Base-by-base conservation (phyloP, 2,797 vertebrate species). In the Sebastes baramenuke region DNA sequence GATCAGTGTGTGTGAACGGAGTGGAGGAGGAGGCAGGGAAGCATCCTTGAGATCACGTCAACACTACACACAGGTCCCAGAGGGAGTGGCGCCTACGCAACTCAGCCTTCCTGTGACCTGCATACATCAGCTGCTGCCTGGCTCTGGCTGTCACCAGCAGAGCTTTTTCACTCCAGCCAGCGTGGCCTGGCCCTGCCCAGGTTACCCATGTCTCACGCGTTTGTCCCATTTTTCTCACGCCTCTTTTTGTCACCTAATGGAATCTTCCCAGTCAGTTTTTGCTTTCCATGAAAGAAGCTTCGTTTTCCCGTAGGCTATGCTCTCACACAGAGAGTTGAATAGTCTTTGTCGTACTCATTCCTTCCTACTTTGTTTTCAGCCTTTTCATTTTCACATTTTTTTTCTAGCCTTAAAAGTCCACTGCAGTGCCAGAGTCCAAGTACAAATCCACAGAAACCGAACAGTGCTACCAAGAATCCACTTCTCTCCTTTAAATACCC, bases 91-190 rank as follows among this genome's bases (percentile, higher is more conserved):
- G 62, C 90, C 89, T 82, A 87, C 80, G 79, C 87, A 90, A 62
- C 83, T 64, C 87, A 72, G 81, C 88, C 90, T 92, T 93, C 90
- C 89, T 87, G 82, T 92, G 90, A 92, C 86, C 87, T 61, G 80
- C 79, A 77, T 77, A 67, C 79, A 87, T 89, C 82, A 86, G 79
- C 81, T 79, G 52, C 80, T 76, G 85, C 70, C 66, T 81, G 66
- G 72, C 55, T 79, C 65, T 60, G 64, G 56, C 82, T 77, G 77
- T 85, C 83, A 75, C 72, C 70, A 83, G 60, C 69, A 49, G 55
- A 76, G 77, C 83, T 69, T 67, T 46, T 72, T 65, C 81, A 62
- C 85, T 84, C 80, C 83, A 78, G 72, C 54, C 67, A 30, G n/a
- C 76, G 11, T 81, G 86, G 82, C 89, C 90, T 1, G 36, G 83